phyloP scores from a whole-genome alignment of 2,113 vertebrate genomes.

The Protobothrops flavoviridis region DNA sequence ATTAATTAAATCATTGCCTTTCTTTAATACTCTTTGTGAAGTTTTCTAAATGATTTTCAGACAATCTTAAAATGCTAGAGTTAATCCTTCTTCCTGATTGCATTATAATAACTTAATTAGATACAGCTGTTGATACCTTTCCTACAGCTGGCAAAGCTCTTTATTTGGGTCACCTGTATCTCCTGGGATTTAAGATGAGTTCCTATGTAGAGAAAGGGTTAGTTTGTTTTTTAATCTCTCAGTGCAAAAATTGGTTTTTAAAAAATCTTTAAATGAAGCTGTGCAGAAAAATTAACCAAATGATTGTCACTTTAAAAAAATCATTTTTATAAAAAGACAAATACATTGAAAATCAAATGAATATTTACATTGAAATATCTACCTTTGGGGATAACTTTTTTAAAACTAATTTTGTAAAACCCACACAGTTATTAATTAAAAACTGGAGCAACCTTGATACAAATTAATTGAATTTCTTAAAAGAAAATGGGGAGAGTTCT shows the following conservation, averaged over 20 bases:
- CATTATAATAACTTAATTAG: conserved; percentile 36
- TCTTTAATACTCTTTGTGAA: conserved; percentile 50
- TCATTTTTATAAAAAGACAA: conserved; percentile 23
- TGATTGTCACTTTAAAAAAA: neutral
- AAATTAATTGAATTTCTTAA: neutral
- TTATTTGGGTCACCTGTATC: conserved; percentile 10
- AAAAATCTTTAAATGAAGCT: conserved; percentile 16
- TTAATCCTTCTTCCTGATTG: conserved; percentile 58
- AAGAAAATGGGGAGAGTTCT: neutral
- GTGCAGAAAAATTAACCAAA: neutral
- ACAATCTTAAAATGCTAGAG: conserved; percentile 56
- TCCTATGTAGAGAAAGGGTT: neutral
- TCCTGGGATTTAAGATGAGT: neutral
- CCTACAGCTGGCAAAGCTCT: neutral
- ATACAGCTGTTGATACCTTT: conserved; percentile 25
- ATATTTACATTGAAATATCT: conserved; percentile 47
- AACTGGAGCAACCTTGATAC: neutral
- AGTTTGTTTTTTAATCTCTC: neutral
- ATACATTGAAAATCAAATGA: conserved; percentile 21
- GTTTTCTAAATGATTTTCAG: conserved; percentile 43
- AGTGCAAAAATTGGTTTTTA: neutral
- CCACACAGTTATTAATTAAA: neutral
- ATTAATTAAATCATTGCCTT: conserved; percentile 60
- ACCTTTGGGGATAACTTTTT: conserved; percentile 39
- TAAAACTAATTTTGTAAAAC: conserved; percentile 9